Evolutionary conservation across 92 coral and sea anemone species (phyloP).

Genomic region (Palythoa grandiflora): DNA sequence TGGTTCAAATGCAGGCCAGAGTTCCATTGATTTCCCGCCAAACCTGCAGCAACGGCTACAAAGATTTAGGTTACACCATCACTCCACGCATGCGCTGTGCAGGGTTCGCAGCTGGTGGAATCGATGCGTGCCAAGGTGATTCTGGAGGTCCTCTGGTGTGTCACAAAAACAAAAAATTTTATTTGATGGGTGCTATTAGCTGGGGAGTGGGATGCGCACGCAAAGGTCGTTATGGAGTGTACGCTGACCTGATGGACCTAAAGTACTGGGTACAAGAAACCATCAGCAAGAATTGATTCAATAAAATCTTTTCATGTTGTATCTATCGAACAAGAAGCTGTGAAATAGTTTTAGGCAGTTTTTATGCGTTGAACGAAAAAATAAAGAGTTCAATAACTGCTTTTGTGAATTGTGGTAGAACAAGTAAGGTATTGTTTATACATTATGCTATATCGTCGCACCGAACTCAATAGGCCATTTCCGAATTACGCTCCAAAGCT

Average conservation of each 20-base stretch:
- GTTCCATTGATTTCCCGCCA: constrained; percentile 81
- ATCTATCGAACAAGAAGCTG: neutral
- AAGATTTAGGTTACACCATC: constrained; percentile 76
- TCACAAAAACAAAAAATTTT: constrained; percentile 65
- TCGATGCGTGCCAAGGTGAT: constrained; percentile 96
- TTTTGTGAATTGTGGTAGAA: no score
- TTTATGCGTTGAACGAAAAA: neutral
- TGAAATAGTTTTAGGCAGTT: neutral
- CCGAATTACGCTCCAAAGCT: no score
- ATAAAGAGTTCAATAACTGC: neutral
- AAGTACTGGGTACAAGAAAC: constrained; percentile 89
- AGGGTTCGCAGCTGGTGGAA: constrained; percentile 75
- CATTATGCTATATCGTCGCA: no score
- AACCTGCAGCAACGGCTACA: constrained; percentile 68
- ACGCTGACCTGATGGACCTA: constrained; percentile 86
- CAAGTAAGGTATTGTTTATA: no score
- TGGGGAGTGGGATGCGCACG: constrained; percentile 98
- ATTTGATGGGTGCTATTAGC: constrained; percentile 86
- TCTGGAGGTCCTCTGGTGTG: constrained; percentile 94
- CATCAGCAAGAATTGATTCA: constrained; percentile 27
- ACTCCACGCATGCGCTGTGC: constrained; percentile 93
- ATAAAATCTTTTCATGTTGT: neutral
- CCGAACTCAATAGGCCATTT: no score
- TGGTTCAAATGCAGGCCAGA: constrained; percentile 62
- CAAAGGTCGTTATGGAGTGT: constrained; percentile 88